A percentile compares a stretch with the other conserved stretches of the same genome.
phyloP scores from a whole-genome alignment of 2,113 vertebrate genomes.

The Corydoras sp. region DNA sequence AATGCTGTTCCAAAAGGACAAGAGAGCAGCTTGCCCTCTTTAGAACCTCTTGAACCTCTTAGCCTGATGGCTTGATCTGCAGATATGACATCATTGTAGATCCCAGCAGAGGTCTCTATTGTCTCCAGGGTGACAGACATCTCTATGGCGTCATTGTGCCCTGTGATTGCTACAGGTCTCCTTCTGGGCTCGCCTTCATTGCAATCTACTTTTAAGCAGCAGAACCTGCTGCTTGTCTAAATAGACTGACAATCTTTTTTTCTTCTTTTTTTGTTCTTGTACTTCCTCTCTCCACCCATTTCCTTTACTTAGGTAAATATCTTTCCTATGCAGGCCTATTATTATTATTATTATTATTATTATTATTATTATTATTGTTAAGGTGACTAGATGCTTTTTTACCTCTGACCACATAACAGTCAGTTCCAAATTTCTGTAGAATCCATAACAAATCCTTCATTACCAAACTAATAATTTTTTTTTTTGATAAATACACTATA shows the following conservation, averaged over 20 bases:
- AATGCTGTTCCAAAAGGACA: slow-evolving; percentile 7
- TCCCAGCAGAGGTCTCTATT: slow-evolving; percentile 37
- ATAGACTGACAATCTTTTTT: slow-evolving; percentile 4
- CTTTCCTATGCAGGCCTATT: too few species aligned
- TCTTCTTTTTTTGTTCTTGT: neutral
- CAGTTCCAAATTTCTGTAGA: too few species aligned
- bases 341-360: too few species aligned
- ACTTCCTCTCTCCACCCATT: neutral
- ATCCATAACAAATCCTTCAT: too few species aligned
- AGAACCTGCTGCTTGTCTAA: slow-evolving; percentile 11
- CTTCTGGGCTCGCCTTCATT: slow-evolving; percentile 31
- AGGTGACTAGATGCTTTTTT: too few species aligned
- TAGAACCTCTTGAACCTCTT: slow-evolving; percentile 15
- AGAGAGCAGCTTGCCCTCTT: slow-evolving; percentile 21
- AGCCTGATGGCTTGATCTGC: slow-evolving; percentile 19
- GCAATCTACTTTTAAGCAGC: slow-evolving; percentile 12
- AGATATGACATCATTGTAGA: slow-evolving; percentile 43
- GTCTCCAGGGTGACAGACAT: slow-evolving; percentile 36
- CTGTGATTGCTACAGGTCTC: slow-evolving; percentile 37
- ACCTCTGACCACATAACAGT: too few species aligned
- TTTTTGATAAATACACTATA: too few species aligned
- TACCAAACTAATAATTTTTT: too few species aligned
- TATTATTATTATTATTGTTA: too few species aligned
- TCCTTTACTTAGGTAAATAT: neutral
- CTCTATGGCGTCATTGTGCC: slow-evolving; percentile 37